Conservation (phyloP, 2,888 invertebrate species). For the Dioctria rufipes region DNA sequence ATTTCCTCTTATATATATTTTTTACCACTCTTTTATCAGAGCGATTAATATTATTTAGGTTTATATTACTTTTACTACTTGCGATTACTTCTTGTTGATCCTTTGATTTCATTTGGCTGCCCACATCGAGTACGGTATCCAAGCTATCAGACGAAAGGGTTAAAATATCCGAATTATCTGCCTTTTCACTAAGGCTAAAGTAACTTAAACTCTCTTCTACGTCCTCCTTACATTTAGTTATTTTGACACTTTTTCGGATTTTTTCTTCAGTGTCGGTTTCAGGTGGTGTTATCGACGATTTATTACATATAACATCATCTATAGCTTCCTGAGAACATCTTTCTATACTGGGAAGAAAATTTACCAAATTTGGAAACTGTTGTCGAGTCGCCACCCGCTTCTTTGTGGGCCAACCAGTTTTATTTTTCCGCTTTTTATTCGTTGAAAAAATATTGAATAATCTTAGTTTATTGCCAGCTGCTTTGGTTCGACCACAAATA, state of each 20-base stretch:
- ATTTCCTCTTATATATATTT: conserved; percentile 21
- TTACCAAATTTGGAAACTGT: conserved; percentile 42
- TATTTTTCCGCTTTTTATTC: conserved; percentile 74
- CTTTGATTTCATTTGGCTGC: conserved; percentile 62
- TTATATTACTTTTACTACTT: conserved; percentile 11
- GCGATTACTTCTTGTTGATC: conserved; percentile 49
- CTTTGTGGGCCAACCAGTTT: conserved; percentile 86
- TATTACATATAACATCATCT: conserved; percentile 26
- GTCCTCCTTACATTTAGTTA: conserved; percentile 5
- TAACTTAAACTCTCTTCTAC: conserved; percentile 65
- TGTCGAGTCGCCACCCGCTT: conserved; percentile 62
- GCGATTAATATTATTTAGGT: background rate
- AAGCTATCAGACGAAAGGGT: conserved; percentile 71
- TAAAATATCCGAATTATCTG: conserved; percentile 70
- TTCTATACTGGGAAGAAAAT: background rate
- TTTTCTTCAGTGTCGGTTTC: conserved; percentile 59
- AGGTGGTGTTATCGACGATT: conserved; percentile 63
- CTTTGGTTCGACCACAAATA: conserved; percentile 2
- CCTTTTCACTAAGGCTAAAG: conserved; percentile 69
- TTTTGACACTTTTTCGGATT: background rate
- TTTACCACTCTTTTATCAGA: background rate
- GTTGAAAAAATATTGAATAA: conserved; percentile 54
- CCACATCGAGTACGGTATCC: conserved; percentile 69
- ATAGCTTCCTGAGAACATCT: background rate
- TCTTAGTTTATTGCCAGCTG: conserved; percentile 28